These are phyloP conservation scores for Montipora foliosa DNA, from an alignment of 64 coral and sea anemone genomes.

Conservation along the genomic window DNA sequence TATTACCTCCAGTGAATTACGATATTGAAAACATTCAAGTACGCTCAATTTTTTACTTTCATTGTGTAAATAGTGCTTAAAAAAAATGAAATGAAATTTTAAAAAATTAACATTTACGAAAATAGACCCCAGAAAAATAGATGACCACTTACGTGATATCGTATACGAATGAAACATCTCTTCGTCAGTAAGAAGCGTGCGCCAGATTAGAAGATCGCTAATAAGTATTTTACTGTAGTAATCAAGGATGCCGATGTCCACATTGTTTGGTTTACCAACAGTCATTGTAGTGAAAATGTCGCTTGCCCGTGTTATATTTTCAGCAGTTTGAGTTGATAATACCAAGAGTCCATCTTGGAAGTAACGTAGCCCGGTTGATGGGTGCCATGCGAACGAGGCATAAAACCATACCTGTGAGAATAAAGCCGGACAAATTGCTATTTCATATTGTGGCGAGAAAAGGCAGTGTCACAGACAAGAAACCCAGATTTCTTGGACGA, in stretches of 20 bases:
- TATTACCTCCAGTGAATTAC: too few relatives aligned
- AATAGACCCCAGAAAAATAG: not conserved
- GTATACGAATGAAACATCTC: constrained; percentile 87
- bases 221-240: constrained; percentile 84
- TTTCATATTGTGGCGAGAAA: not conserved
- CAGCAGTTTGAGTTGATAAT: constrained; percentile 5
- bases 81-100: too few relatives aligned
- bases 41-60: too few relatives aligned
- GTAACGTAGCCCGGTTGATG: constrained; percentile 64
- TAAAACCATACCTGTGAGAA: constrained; percentile 77
- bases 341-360: constrained; percentile 75
- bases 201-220: constrained; percentile 91
- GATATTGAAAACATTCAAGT: too few relatives aligned
- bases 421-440: not conserved
- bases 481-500: too few relatives aligned
- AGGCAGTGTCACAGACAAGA: not conserved
- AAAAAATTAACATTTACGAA: too few relatives aligned
- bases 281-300: constrained; percentile 76
- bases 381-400: constrained; percentile 70
- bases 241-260: constrained; percentile 55
- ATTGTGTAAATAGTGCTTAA: too few relatives aligned
- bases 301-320: constrained; percentile 44
- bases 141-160: constrained; percentile 77
- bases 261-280: constrained; percentile 76
- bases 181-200: constrained; percentile 53